Conservation (phyloP, 2,888 invertebrate species). For the Melipona beecheii region DNA sequence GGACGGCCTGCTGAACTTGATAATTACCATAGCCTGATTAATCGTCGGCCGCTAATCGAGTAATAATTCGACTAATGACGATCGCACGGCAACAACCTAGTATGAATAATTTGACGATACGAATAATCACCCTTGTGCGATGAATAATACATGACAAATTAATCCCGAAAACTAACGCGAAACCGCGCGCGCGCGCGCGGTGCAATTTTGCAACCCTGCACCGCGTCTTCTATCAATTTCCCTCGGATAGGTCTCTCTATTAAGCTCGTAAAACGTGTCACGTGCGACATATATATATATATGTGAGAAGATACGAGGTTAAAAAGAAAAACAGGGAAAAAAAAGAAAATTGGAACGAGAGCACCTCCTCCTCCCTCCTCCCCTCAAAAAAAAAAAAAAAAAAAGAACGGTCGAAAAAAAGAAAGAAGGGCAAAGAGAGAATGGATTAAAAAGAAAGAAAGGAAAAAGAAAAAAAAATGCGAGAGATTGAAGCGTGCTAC, state of each 20-base stretch:
- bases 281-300: conserved; percentile 21
- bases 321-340: neutral
- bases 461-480: conserved; percentile 4
- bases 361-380: too few relatives aligned
- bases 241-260: conserved; percentile 24
- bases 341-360: neutral
- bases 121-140: conserved; percentile 48
- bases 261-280: conserved; percentile 20
- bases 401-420: neutral
- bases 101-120: conserved; percentile 64
- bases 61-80: conserved; percentile 71
- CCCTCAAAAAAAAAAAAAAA: too few relatives aligned
- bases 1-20: conserved; percentile 51
- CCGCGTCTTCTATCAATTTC: conserved; percentile 32
- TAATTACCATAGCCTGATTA: conserved; percentile 68
- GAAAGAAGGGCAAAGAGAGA: neutral
- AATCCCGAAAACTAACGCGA: conserved; percentile 64
- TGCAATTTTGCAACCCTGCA: conserved; percentile 50
- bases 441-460: neutral
- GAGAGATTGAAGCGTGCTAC: conserved; percentile 25
- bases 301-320: neutral
- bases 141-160: conserved; percentile 70
- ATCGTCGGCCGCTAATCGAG: conserved; percentile 67
- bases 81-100: conserved; percentile 62
- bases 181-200: conserved; percentile 18